phyloP scores from a whole-genome alignment of 2,888 invertebrate genomes.

The Eupithecia subfuscata region DNA sequence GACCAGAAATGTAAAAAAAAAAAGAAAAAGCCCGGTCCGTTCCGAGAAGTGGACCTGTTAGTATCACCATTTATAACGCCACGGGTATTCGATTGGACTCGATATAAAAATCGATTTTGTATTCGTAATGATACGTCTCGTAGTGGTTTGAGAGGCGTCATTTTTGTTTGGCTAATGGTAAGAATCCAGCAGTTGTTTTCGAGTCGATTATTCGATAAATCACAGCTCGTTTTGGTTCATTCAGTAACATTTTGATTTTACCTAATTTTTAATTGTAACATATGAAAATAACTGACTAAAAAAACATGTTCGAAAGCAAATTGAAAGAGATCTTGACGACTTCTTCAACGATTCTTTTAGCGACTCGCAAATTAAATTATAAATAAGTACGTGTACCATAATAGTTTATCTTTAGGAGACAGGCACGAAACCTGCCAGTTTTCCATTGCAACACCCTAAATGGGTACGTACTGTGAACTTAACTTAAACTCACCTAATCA shows the following conservation, averaged over 20 bases:
- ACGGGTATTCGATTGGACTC: slow-evolving; percentile 56
- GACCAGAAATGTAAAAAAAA: slow-evolving; percentile 62
- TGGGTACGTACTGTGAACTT: no score
- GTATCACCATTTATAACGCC: slow-evolving; percentile 79
- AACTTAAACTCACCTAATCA: no score
- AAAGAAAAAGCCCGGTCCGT: slow-evolving; percentile 62
- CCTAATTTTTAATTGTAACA: no score
- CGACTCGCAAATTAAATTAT: no score
- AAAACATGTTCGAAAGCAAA: no score
- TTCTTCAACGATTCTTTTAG: no score
- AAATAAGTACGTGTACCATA: no score
- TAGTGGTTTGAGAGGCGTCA: neutral
- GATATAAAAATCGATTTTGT: slow-evolving; percentile 40
- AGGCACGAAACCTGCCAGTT: no score
- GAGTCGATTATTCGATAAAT: slow-evolving; percentile 3
- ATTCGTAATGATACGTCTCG: slow-evolving; percentile 32
- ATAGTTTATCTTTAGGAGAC: no score
- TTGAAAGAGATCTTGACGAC: no score
- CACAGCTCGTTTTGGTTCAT: neutral
- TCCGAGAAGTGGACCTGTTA: slow-evolving; percentile 76
- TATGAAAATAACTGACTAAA: no score
- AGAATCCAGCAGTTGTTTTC: neutral
- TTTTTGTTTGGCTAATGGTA: neutral
- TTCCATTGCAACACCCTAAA: no score
- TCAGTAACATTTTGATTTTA: neutral